These are phyloP conservation scores for Rhea americana DNA, from an alignment of 2,113 vertebrate species.

Conservation along the genomic window DNA sequence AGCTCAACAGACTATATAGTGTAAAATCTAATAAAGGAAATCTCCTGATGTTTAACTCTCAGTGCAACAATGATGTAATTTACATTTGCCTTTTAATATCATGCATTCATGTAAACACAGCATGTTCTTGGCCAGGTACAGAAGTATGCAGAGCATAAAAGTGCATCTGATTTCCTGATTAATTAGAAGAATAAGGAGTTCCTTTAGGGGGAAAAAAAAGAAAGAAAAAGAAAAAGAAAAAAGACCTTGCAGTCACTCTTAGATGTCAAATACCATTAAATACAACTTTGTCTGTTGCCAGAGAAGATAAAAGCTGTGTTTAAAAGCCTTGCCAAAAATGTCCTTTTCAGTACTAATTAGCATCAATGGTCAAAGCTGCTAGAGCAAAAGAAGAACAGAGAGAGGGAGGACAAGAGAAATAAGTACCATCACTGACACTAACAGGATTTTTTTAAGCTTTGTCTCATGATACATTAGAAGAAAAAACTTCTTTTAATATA, in stretches of 20 bases:
- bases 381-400: conserved; percentile 62
- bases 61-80: background rate
- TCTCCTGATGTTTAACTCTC: background rate
- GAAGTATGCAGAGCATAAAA: background rate
- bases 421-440: conserved; percentile 58
- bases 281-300: conserved; percentile 54
- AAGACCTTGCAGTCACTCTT: conserved; percentile 62
- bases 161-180: background rate
- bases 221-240: background rate
- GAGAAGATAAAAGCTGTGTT: conserved; percentile 75
- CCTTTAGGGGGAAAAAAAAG: background rate
- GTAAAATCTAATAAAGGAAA: background rate
- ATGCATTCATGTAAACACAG: background rate
- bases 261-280: conserved; percentile 66
- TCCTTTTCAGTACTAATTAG: conserved; percentile 81
- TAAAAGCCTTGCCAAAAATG: conserved; percentile 76
- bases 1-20: background rate
- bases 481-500: conserved; percentile 54
- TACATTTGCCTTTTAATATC: conserved; percentile 7
- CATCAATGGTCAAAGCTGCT: conserved; percentile 68
- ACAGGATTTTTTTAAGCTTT: conserved; percentile 56
- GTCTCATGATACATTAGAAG: conserved; percentile 59
- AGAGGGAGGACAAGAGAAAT: conserved; percentile 51
- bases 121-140: background rate
- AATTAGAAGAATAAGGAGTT: conserved; percentile 18